A percentile compares a stretch with the other conserved stretches of the same genome.
phyloP scores from a whole-genome alignment of 2,113 vertebrate species.

The Nycticorax nycticorax region DNA sequence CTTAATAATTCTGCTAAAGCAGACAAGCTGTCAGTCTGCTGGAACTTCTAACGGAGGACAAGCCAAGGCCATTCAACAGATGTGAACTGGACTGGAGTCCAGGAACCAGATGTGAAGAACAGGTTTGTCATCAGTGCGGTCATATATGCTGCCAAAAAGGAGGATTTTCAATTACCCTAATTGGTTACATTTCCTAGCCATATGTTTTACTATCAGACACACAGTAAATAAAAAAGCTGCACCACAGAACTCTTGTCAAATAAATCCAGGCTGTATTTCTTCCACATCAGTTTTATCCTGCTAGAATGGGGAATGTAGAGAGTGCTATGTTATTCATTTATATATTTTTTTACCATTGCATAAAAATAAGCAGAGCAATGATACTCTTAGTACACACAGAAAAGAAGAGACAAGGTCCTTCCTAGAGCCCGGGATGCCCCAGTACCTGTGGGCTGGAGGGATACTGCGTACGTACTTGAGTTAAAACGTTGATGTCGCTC shows the following conservation, averaged over 20 bases:
- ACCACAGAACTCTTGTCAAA: background rate
- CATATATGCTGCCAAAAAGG: background rate
- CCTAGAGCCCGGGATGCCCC: background rate
- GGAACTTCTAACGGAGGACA: background rate
- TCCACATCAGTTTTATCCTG: background rate
- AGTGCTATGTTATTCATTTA: background rate
- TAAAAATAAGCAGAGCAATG: background rate
- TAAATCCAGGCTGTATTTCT: background rate
- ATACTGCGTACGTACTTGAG: conserved; percentile 67
- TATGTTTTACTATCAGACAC: background rate
- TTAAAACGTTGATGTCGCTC: conserved; percentile 83
- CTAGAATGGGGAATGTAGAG: background rate
- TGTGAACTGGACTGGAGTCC: background rate
- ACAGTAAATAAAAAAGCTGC: background rate
- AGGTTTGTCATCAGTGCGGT: background rate
- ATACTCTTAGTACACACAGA: background rate
- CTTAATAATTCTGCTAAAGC: background rate
- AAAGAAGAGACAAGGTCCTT: background rate
- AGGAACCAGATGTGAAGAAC: background rate
- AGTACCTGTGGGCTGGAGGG: background rate
- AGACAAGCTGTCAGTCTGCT: background rate
- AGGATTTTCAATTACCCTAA: background rate
- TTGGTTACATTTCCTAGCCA: background rate
- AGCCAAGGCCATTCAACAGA: background rate
- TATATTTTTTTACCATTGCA: background rate